Base-by-base conservation (phyloP, 2,888 invertebrate genomes). In the Parapristionchus giblindavisi region DNA sequence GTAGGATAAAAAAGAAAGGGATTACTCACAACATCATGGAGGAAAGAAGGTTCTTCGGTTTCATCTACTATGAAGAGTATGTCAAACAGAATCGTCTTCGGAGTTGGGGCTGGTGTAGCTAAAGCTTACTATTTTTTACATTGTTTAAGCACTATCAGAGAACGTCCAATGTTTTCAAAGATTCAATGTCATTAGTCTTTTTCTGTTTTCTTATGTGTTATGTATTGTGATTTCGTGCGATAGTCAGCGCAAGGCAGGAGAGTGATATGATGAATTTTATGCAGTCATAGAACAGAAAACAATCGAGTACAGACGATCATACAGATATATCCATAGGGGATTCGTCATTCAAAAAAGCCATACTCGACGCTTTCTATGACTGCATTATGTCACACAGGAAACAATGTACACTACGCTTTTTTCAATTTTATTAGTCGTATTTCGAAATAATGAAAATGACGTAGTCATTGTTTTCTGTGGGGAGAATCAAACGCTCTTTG, bases 271-370 rank as follows among this genome's bases (percentile, higher is more conserved):
- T 4, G 11, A 65, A 48, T 65, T 65, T 65, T 65, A 65, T 65
- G 65, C 65, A 65, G 65, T 65, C 65, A 65, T 65, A 65, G 65
- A 48, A 48, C 43, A 65, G 43, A 48, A 48, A 24, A 61, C 61
- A 61, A 61, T 36, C 38, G 61, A 61, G 21, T n/a, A n/a, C n/a
- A n/a, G n/a, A n/a, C n/a, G n/a, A n/a, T n/a, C n/a, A n/a, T n/a
- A n/a, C n/a, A n/a, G n/a, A n/a, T n/a, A n/a, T n/a, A n/a, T n/a
- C n/a, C n/a, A n/a, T n/a, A n/a, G 14, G 2, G 29, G n/a, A 63
- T 60, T 17, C n/a, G n/a, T n/a, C 40, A 63, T 36, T 40, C 43
- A 43, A 38, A 29, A 60, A 60, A 38, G 60, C n/a, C 34, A 29
- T 36, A 3, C 14, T 24, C 24, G 29, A 38, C 63, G 34, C 63